phyloP scores from a whole-genome alignment of 2,113 vertebrate genomes.

The Tetrax tetrax region DNA sequence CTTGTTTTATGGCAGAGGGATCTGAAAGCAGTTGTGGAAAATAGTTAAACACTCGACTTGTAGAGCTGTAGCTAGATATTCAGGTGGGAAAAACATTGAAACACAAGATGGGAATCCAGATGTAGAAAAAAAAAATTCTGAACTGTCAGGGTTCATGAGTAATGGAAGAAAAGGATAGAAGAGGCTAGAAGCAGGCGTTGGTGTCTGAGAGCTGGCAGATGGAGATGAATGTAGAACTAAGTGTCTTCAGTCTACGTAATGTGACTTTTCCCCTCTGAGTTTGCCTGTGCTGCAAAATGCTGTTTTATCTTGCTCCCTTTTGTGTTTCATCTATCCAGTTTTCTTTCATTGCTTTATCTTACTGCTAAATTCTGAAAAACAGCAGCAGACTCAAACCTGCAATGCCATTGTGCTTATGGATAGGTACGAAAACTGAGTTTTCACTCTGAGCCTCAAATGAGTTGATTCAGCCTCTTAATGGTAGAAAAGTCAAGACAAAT shows the following conservation, averaged over 20 bases:
- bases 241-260: rapidly evolving
- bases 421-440: neutral
- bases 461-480: neutral
- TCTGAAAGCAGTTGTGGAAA: neutral
- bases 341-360: neutral
- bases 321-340: neutral
- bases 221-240: neutral
- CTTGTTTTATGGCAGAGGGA: neutral
- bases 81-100: neutral
- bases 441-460: neutral
- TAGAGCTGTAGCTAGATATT: neutral
- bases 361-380: neutral
- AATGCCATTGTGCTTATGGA: neutral
- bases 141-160: neutral
- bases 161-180: neutral
- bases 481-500: neutral
- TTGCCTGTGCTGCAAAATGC: neutral
- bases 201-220: neutral
- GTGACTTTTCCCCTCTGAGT: neutral
- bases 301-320: neutral
- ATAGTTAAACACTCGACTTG: neutral
- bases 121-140: neutral
- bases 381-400: neutral
- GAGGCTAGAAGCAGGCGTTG: neutral
- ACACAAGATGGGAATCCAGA: neutral